Percentiles rank a stretch among this genome's conserved stretches.
Conservation (phyloP, 2,888 invertebrate genomes). For the Arge pagana region DNA sequence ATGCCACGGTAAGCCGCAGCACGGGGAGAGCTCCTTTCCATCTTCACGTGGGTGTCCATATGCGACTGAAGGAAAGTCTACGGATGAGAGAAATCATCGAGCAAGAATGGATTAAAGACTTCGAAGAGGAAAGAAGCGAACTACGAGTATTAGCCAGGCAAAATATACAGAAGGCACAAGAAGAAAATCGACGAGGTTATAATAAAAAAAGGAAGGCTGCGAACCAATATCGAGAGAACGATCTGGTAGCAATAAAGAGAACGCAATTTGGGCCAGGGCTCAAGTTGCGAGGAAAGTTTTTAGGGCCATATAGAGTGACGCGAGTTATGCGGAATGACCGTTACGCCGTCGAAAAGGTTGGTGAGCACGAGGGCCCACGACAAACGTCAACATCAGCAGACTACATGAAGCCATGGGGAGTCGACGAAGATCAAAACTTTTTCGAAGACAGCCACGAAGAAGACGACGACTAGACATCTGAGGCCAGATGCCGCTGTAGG, state of each 20-base stretch:
- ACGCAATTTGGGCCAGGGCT: constrained; percentile 21
- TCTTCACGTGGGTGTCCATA: constrained; percentile 2
- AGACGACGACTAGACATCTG: too few species aligned
- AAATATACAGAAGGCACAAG: not conserved
- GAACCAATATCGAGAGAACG: constrained; percentile 11
- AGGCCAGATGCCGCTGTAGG: too few species aligned
- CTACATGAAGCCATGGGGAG: not conserved
- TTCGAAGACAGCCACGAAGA: too few species aligned
- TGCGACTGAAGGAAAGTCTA: not conserved
- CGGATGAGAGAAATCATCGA: not conserved
- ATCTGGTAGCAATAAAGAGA: constrained; percentile 17
- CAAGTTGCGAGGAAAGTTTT: constrained; percentile 2
- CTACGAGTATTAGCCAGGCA: not conserved
- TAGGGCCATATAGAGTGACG: not conserved
- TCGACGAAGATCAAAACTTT: too few species aligned
- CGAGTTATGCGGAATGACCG: not conserved
- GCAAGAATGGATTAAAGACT: not conserved
- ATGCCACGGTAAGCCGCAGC: constrained; percentile 35
- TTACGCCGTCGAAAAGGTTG: not conserved
- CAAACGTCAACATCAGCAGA: not conserved
- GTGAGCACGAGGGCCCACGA: not conserved
- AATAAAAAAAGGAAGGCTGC: not conserved
- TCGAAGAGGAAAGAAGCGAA: not conserved
- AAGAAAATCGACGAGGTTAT: not conserved
- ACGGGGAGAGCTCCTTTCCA: constrained; percentile 24